Evolutionary conservation across 2,888 invertebrate species (phyloP), one percentile per base, ranked within the genome.

Genomic region (Microctonus brassicae): DNA sequence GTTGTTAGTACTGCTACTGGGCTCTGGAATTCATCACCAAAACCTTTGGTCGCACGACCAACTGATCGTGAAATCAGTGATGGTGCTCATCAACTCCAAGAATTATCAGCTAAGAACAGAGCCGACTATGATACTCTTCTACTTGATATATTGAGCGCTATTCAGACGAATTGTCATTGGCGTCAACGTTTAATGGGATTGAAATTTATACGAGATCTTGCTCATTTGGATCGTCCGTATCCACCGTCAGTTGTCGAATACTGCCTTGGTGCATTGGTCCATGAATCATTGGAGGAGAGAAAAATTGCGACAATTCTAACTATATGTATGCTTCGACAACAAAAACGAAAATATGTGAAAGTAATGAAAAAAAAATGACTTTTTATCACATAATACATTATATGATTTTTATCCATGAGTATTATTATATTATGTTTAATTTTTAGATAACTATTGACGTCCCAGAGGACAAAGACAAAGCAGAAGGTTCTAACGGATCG

Each of bases 221-320:
- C 94, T 0, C 93, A 96, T 74, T 90, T 92, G 0, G 93, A 95
- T 84, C 90, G 92, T 0, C 87, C 88, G 5, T 93, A 93, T 85
- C 91, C 94, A 0, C 85, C 91, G 0, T 86, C 89, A 10, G 91
- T 92, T 0, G 92, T 95, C 1, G 89, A 90, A 29, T 90, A 93
- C 69, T 91, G 94, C 78, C 87, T 93, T 0, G 89, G 91, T 39
- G 90, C 92, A 3, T 89, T 95, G 0, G 88, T 94, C 2, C 92
- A 94, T 86, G 96, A 97, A 80, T 92, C 94, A n/a, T 89, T 96
- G 33, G 90, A 91, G n/a, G 92, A 96, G 33, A 90, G 97, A 36
- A 93, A 94, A 88, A 88, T 91, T n/a, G 92, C 94, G 0, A 87
- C 92, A 7, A 89, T 90, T 29, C 89, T 92, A 0, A 86, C 93